Evolutionary conservation across 2,888 invertebrate species (phyloP).

Genomic region (Synergus japonicus): DNA sequence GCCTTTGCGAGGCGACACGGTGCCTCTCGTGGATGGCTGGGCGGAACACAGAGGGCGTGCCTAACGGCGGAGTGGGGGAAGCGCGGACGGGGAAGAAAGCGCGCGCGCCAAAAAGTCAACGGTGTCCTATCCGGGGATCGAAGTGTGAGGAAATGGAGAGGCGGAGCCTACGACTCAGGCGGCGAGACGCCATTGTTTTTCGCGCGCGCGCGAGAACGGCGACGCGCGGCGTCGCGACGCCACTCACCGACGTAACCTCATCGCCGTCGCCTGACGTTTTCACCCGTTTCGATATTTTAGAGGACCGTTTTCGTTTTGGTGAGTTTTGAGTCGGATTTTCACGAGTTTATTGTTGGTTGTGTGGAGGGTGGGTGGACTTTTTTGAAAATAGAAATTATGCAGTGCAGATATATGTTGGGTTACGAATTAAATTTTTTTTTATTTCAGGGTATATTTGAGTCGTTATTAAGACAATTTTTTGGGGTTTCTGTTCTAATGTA

Average conservation of each 20-base stretch:
- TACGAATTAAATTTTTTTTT: too few relatives aligned
- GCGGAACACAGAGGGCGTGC: constrained; percentile 57
- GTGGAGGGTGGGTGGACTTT: too few relatives aligned
- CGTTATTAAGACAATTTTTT: too few relatives aligned
- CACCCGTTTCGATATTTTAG: background rate
- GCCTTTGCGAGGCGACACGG: constrained; percentile 45
- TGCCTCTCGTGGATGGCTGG: constrained; percentile 46
- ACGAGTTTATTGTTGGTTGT: too few relatives aligned
- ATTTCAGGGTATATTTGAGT: too few relatives aligned
- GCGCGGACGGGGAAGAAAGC: constrained; percentile 65
- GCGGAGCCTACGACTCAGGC: constrained; percentile 65
- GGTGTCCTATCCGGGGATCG: constrained; percentile 68
- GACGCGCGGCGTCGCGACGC: constrained; percentile 68
- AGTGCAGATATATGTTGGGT: too few relatives aligned
- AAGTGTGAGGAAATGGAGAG: constrained; percentile 70
- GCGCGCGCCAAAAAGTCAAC: constrained; percentile 49
- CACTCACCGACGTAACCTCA: constrained; percentile 68
- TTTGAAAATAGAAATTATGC: too few relatives aligned
- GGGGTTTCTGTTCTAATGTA: too few relatives aligned
- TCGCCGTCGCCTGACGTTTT: constrained; percentile 60
- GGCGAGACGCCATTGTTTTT: constrained; percentile 69
- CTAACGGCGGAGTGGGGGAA: constrained; percentile 59
- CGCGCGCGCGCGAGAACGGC: constrained; percentile 63
- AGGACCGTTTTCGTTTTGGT: background rate
- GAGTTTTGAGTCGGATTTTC: background rate